Conservation (phyloP, 2,113 vertebrate genomes). For the Lophura nycthemera region DNA sequence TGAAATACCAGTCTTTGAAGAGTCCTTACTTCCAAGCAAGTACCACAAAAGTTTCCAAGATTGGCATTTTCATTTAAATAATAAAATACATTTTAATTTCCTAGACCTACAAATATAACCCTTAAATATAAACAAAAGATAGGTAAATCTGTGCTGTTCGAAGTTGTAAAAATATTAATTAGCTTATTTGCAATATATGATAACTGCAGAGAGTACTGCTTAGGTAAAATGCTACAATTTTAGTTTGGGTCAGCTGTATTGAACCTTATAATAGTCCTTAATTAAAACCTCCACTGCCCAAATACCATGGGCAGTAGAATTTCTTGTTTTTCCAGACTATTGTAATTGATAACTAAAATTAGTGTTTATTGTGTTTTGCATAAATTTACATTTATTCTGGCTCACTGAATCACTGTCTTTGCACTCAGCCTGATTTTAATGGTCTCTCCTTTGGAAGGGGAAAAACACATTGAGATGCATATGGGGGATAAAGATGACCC, state of each 20-base stretch:
- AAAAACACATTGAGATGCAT: rapidly evolving
- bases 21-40: not conserved
- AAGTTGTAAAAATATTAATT: not conserved
- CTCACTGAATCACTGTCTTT: not conserved
- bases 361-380: not conserved
- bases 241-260: not conserved
- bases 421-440: not conserved
- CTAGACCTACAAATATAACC: not conserved
- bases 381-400: not conserved
- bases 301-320: not conserved
- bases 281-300: not conserved
- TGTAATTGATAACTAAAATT: not conserved
- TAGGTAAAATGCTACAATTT: not conserved
- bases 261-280: not conserved
- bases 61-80: not conserved
- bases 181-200: not conserved
- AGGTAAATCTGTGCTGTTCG: not conserved
- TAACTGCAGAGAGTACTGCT: not conserved
- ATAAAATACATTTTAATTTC: not conserved
- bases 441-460: not conserved
- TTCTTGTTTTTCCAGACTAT: not conserved
- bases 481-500: not conserved
- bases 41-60: not conserved
- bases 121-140: not conserved
- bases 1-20: not conserved